A percentile compares a stretch with the other conserved stretches of the same genome.
phyloP scores from a whole-genome alignment of 2,797 vertebrate genomes.

The Triplophysa bombifrons region DNA sequence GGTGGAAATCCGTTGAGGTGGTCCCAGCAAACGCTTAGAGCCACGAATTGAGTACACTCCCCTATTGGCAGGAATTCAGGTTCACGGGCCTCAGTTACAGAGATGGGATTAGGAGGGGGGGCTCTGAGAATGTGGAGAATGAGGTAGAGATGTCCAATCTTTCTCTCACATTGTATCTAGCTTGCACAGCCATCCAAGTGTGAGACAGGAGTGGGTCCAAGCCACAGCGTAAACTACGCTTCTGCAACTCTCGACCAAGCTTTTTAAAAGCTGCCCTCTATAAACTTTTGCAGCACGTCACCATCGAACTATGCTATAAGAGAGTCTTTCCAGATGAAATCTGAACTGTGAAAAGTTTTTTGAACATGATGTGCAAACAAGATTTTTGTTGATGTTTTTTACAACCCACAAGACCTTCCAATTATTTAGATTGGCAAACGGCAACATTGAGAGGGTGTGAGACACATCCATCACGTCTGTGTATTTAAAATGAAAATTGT shows the following conservation, averaged over 20 bases:
- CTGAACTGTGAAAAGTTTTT: neutral
- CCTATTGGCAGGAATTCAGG: slow-evolving; percentile 65
- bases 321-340: slow-evolving; percentile 19
- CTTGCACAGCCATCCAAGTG: slow-evolving; percentile 25
- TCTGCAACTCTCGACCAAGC: slow-evolving; percentile 53
- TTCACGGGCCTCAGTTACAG: slow-evolving; percentile 38
- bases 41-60: slow-evolving; percentile 56
- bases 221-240: slow-evolving; percentile 41
- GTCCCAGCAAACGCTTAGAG: slow-evolving; percentile 59
- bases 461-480: too few species aligned
- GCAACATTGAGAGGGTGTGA: too few species aligned
- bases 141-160: slow-evolving; percentile 60
- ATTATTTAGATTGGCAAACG: neutral
- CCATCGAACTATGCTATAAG: slow-evolving; percentile 19
- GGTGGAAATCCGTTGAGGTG: slow-evolving; percentile 64
- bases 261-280: slow-evolving; percentile 28
- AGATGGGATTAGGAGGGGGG: slow-evolving; percentile 23
- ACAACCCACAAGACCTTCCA: slow-evolving; percentile 11
- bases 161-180: slow-evolving; percentile 26
- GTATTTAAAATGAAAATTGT: too few species aligned
- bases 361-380: slow-evolving; percentile 8
- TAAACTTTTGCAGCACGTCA: slow-evolving; percentile 9
- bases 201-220: slow-evolving; percentile 29
- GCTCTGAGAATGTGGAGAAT: slow-evolving; percentile 64
- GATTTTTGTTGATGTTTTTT: neutral